Evolutionary conservation across 1,140 invertebrate species (phyloP), one percentile per base, ranked within the genome.

Genomic region (Maconellicoccus hirsutus): DNA sequence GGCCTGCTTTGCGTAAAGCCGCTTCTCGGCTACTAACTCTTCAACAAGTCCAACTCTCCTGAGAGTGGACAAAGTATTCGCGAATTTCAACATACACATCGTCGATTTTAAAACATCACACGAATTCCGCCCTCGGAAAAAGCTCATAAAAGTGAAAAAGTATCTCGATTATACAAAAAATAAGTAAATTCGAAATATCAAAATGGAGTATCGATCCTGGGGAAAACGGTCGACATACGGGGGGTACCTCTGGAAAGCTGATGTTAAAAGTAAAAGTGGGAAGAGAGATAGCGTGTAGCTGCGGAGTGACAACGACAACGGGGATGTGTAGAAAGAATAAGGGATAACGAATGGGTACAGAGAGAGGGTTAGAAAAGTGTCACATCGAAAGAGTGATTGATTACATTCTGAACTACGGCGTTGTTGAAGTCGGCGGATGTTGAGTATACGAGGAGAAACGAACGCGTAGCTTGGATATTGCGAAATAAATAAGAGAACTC

Each of bases 301-400:
- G 61, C 21, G 25, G 61, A 66, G 61, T 66, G 61, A 66, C 61
- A 26, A 25, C 61, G 25, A 66, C 19, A 23, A 8, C 10, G 61
- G 61, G 42, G 42, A 66, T 66, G 61, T 66, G 61, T 66, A 66
- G 61, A 66, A 66, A 66, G 61, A 66, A 66, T 66, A 66, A 66
- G 61, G 61, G 22, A 66, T 66, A 66, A 66, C 61, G 61, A 23
- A 66, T 10, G 7, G 61, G 16, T 23, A 22, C 10, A 19, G 61
- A 26, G 61, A 26, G 25, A 16, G 61, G 61, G 19, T 25, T 22
- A 66, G 61, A 66, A 66, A 66, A 66, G 61, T 66, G 61, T 66
- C 61, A 66, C 61, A 66, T 66, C 19, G 61, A 66, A 66, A 66
- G 61, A 66, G 61, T 66, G 61, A 66, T 66, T 66, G 61, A 66